These are phyloP conservation scores for Chalcis sispes DNA, from an alignment of 2,888 invertebrate species.

Conservation along the genomic window DNA sequence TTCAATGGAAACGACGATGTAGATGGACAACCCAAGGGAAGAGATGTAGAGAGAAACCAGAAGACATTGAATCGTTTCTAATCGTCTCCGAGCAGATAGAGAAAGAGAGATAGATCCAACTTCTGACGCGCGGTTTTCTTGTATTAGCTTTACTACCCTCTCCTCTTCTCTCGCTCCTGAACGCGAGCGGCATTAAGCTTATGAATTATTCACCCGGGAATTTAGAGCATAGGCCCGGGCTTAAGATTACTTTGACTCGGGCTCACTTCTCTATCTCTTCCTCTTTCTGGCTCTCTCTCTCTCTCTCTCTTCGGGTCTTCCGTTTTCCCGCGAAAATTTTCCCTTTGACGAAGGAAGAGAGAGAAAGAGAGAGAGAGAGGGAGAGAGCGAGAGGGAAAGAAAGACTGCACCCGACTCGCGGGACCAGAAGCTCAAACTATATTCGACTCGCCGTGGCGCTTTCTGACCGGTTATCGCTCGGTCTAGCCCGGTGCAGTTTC, in stretches of 20 bases:
- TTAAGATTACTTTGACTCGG: constrained; percentile 44
- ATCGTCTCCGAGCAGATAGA: not conserved
- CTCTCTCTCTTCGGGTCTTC: not conserved
- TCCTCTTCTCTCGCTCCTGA: not conserved
- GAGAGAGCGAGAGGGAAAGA: not conserved
- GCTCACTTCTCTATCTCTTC: too few species aligned
- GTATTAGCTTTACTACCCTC: too few species aligned
- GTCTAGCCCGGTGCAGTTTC: not conserved
- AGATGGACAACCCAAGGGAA: too few species aligned
- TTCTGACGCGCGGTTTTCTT: too few species aligned
- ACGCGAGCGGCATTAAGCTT: constrained; percentile 7
- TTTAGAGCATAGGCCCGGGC: constrained; percentile 31
- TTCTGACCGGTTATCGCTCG: not conserved
- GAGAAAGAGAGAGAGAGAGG: not conserved
- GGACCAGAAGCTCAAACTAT: too few species aligned
- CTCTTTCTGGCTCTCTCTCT: not conserved
- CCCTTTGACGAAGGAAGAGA: not conserved
- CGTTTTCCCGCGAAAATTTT: constrained; percentile 7
- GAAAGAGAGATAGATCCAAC: not conserved
- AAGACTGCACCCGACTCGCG: too few species aligned
- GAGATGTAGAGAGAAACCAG: too few species aligned
- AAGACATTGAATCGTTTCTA: not conserved
- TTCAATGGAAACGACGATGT: too few species aligned
- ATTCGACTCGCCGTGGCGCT: not conserved
- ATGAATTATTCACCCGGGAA: constrained; percentile 48